Base-by-base conservation (phyloP, 2,888 invertebrate species). In the Proisotoma minuta region DNA sequence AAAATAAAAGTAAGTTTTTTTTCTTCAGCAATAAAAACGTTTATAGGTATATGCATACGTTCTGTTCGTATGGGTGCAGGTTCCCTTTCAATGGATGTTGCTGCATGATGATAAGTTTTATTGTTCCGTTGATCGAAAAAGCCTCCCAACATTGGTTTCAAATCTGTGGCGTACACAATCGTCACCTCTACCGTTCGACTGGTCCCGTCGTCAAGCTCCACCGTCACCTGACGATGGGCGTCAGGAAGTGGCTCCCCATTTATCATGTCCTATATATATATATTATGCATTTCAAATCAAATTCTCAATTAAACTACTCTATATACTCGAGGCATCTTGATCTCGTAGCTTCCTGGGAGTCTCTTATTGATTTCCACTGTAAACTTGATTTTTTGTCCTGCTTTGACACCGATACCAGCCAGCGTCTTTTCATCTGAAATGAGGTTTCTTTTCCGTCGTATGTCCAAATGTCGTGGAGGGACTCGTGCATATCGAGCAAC, bases 101-200 rank as follows among this genome's bases (percentile, higher is more conserved):
- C 85, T 2, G 91, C 93, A 78, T 95, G 87, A 73, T 89, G 85
- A 76, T 87, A 94, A 74, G 87, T 83, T 8, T 82, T 77, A 23
- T 86, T 85, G 59, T 86, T 88, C 57, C 82, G 76, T 70, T 82
- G 83, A 77, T 94, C 84, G 63, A 83, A 81, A 78, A 87, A 94
- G 29, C 94, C 94, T 56, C 92, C 91, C 70, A 87, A 78, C 79
- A 85, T 89, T 0, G 90, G 89, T 76, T 92, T 93, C 43, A 81
- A 76, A 39, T 87, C 85, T 0, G 79, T 75, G 40, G 80, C 78
- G 73, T 84, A 82, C 70, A 82, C 81, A 66, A 85, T 83, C 77
- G 84, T 83, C 0, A 84, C 83, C 15, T 83, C 80, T 18, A 84
- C 76, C 56, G 80, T 79, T 71, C 79, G 81, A 24, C 47, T 28